These are phyloP conservation scores for Linnaemya vulpina DNA, from an alignment of 2,888 invertebrate genomes.

Conservation along the genomic window DNA sequence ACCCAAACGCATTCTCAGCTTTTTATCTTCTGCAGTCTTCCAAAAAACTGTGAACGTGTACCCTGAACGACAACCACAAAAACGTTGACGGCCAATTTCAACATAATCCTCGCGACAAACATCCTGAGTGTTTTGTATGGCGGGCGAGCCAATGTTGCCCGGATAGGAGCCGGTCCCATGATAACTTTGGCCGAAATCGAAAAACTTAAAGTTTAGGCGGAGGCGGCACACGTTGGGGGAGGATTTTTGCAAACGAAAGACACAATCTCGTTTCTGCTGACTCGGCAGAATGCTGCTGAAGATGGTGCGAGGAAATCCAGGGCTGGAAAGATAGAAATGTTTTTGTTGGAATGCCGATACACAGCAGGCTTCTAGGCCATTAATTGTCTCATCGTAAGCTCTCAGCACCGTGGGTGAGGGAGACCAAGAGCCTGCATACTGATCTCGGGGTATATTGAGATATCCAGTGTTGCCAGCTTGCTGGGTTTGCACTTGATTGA, in stretches of 20 bases:
- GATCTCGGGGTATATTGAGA: constrained; percentile 50
- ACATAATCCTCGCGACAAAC: constrained; percentile 84
- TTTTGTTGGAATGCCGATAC: constrained; percentile 82
- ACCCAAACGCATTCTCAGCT: constrained; percentile 83
- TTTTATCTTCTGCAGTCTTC: constrained; percentile 81
- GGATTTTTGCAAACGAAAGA: constrained; percentile 84
- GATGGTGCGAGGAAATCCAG: constrained; percentile 84
- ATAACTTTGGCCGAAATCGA: constrained; percentile 83
- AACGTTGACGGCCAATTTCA: constrained; percentile 85
- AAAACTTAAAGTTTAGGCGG: constrained; percentile 84
- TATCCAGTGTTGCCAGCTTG: background rate
- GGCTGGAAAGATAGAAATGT: constrained; percentile 84
- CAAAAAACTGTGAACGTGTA: constrained; percentile 78
- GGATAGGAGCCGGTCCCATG: constrained; percentile 48
- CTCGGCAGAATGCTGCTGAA: constrained; percentile 78
- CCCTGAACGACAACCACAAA: constrained; percentile 85
- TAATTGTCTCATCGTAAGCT: constrained; percentile 46
- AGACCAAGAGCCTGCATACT: constrained; percentile 65
- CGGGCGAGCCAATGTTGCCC: constrained; percentile 59
- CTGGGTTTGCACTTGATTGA: constrained; percentile 14
- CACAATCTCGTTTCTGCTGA: constrained; percentile 83
- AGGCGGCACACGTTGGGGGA: constrained; percentile 84
- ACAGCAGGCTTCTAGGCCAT: constrained; percentile 81
- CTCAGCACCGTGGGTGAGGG: background rate
- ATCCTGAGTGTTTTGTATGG: constrained; percentile 65